Evolutionary conservation across 2,888 invertebrate genomes (phyloP), one percentile per base, ranked within the genome.

Genomic region (Pheosia gnoma): DNA sequence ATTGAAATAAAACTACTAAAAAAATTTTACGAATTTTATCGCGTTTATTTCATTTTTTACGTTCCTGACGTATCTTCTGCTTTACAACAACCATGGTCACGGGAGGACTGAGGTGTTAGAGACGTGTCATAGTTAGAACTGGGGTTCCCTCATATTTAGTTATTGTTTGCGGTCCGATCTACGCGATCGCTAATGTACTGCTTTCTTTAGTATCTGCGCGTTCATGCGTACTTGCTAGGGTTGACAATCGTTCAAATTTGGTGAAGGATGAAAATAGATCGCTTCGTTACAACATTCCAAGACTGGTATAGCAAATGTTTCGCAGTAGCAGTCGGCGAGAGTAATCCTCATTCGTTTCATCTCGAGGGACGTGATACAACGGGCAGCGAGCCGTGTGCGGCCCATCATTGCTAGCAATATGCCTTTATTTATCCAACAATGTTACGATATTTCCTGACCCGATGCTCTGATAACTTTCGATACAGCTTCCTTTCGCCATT

Each of bases 341-440:
- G 84, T 83, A 83, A 82, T 85, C 72, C 82, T 82, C 84, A 85
- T 86, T 85, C 85, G 82, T 86, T 85, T 82, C 82, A 79, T 84
- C 85, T 79, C 86, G 61, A 67, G 86, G 84, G 89, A 86, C 83
- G 81, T 81, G 82, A 84, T 83, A 82, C 83, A 77, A 80, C 75
- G 79, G 74, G 75, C 76, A 77, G 75, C 71, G 78, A 79, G 77
- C 77, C 77, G 74, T 79, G 80, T 71, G 75, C 75, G 74, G 75
- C 78, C 78, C 81, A 81, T 85, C 85, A 84, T 84, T 83, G 83
- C 82, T 75, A 77, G 81, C 82, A 86, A 87, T 86, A 84, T 83
- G 83, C 83, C 78, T 83, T 85, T 86, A 89, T 88, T 88, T 86
- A 87, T 84, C 83, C 84, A 79, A 83, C 82, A 85, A 79, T 85